Evolutionary conservation across 2,888 invertebrate genomes (phyloP).

Genomic region (Nemotelus pantherinus): DNA sequence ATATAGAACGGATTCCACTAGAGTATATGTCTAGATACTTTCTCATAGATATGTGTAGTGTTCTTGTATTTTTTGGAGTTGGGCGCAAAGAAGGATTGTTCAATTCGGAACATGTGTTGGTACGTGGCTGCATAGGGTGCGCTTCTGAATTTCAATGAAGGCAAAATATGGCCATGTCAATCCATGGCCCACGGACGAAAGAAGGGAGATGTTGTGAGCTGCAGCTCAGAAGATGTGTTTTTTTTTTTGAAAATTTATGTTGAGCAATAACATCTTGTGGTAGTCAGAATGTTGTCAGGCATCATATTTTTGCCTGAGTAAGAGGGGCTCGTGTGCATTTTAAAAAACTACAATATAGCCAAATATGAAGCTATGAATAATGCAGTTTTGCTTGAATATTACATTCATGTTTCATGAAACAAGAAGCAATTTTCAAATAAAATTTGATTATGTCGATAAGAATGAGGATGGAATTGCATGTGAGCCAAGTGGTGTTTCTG

Average conservation of each 20-base stretch:
- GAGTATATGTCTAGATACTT: not conserved
- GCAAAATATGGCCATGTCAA: slow-evolving; percentile 30
- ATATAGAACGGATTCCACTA: slow-evolving; percentile 8
- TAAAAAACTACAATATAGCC: not conserved
- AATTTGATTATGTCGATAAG: slow-evolving; percentile 35
- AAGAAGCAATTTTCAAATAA: slow-evolving; percentile 37
- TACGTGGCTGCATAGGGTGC: slow-evolving; percentile 29
- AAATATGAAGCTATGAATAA: slow-evolving; percentile 28
- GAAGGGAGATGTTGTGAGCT: too few species aligned
- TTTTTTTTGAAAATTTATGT: not conserved
- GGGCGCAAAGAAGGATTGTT: slow-evolving; percentile 7
- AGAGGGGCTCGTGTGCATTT: slow-evolving; percentile 9
- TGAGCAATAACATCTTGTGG: slow-evolving; percentile 38
- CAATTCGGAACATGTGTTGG: slow-evolving; percentile 38
- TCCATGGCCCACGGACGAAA: not conserved
- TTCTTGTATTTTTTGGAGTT: not conserved
- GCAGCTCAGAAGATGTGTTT: not conserved
- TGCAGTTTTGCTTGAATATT: slow-evolving; percentile 36
- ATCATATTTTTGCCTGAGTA: not conserved
- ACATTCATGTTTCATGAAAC: slow-evolving; percentile 36
- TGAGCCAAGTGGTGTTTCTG: not conserved
- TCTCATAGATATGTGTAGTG: slow-evolving; percentile 22
- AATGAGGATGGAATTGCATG: not conserved
- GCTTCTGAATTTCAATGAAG: slow-evolving; percentile 41
- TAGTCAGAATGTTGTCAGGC: slow-evolving; percentile 28